Evolutionary conservation across 1,140 invertebrate genomes (phyloP).

Genomic region (Metopolophium dirhodum): DNA sequence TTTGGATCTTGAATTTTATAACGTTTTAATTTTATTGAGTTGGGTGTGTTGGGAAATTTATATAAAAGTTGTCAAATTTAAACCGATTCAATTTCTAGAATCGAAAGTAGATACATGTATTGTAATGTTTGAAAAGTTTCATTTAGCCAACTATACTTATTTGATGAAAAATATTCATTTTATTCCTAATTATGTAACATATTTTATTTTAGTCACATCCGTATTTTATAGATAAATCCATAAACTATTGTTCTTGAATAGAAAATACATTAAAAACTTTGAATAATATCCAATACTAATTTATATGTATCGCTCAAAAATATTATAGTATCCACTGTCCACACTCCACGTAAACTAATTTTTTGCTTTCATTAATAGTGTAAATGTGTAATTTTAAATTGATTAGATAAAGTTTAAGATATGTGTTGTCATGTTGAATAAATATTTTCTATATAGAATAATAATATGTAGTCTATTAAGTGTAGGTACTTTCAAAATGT

Average conservation of each 20-base stretch:
- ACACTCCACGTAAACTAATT: neutral
- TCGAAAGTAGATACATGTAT: neutral
- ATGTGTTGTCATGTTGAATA: neutral
- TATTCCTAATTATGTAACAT: too few relatives aligned
- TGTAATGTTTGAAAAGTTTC: neutral
- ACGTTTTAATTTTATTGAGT: neutral
- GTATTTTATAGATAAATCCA: neutral
- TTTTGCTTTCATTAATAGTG: neutral
- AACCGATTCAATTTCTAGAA: neutral
- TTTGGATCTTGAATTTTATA: neutral
- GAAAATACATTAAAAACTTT: neutral
- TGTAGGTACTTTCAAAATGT: neutral
- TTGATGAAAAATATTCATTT: too few relatives aligned
- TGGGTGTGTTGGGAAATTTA: neutral
- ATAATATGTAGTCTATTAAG: neutral
- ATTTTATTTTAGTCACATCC: neutral
- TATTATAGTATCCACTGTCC: neutral
- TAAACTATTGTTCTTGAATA: neutral
- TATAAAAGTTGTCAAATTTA: neutral
- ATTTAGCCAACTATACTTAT: too few relatives aligned
- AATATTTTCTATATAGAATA: neutral
- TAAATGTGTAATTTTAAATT: neutral
- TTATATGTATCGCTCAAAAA: neutral
- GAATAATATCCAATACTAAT: neutral
- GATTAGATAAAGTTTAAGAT: neutral